Base-by-base conservation (phyloP, 1,140 invertebrate genomes). In the Cydia fagiglandana region DNA sequence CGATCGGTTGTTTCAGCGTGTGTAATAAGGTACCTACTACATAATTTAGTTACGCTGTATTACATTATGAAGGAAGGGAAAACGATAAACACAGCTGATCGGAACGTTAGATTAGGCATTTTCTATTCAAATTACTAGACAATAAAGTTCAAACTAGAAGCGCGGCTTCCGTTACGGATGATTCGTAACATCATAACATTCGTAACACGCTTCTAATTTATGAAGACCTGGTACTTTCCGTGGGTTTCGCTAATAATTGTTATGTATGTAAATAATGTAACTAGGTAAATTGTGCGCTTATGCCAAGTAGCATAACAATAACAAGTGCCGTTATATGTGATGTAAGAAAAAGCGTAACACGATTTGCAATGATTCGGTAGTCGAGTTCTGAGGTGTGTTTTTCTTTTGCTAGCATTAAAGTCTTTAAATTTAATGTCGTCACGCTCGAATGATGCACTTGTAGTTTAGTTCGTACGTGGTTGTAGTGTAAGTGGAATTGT, bases 341-440 rank as follows among this genome's bases (percentile, higher is more conserved):
- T 61, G 56, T 24, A 61, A 61, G 56, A 24, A 61, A 61, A 61
- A 47, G 81, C 81, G 81, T 84, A 80, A 83, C 50, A 73, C 61
- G 34, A 30, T 75, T 56, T 70, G 61, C 2, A 53, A 53, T 53
- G 10, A 47, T 47, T 47, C 13, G 50, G 50, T n/a, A 15, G 50
- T 53, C 12, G 10, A 53, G 12, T 47, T 13, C 4, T 47, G 13
- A 47, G 13, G 12, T 47, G 15, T 47, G 45, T 47, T 47, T 47
- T 47, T 45, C 5, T 38, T 9, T 41, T 41, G 38, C 34, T 38
- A 7, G 34, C 34, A 38, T 38, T 38, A 38, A 38, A 38, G 7
- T 38, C 7, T 6, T 38, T 38, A 7, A 38, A 38, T 38, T 38
- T 38, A 7, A 38, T 38, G 34, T 38, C 7, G 34, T 7, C 34